These are phyloP conservation scores for Temnothorax unifasciatus DNA, from an alignment of 2,888 invertebrate species.

Conservation along the genomic window DNA sequence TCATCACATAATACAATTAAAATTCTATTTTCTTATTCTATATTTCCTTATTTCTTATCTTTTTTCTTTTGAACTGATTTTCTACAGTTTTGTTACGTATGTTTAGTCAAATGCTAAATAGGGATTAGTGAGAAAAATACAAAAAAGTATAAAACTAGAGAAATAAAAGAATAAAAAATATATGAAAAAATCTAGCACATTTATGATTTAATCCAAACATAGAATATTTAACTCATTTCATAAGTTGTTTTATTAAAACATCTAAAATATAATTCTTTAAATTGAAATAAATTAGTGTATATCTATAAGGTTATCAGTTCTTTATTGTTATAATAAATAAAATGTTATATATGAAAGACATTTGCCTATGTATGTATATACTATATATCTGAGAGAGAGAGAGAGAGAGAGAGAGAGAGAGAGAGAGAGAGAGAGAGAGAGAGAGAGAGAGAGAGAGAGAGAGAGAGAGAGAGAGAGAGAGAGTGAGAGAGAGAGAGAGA, in stretches of 20 bases:
- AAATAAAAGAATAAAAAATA: background rate
- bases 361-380: background rate
- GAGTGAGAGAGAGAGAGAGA: too few relatives aligned
- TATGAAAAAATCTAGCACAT: background rate
- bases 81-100: background rate
- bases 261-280: background rate
- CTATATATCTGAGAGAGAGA: too few relatives aligned
- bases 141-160: background rate
- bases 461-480: too few relatives aligned
- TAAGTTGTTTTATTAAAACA: background rate
- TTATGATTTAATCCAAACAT: background rate
- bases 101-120: background rate
- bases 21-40: background rate
- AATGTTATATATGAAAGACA: slow-evolving; percentile 13
- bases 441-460: too few relatives aligned
- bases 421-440: too few relatives aligned
- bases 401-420: too few relatives aligned
- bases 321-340: background rate
- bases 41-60: background rate
- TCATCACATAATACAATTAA: background rate
- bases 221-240: background rate
- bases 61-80: background rate
- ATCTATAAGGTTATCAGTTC: background rate
- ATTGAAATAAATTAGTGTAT: background rate
- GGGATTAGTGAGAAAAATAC: background rate